Conservation (phyloP, 2,888 invertebrate genomes). For the Boloria euphrosyne region DNA sequence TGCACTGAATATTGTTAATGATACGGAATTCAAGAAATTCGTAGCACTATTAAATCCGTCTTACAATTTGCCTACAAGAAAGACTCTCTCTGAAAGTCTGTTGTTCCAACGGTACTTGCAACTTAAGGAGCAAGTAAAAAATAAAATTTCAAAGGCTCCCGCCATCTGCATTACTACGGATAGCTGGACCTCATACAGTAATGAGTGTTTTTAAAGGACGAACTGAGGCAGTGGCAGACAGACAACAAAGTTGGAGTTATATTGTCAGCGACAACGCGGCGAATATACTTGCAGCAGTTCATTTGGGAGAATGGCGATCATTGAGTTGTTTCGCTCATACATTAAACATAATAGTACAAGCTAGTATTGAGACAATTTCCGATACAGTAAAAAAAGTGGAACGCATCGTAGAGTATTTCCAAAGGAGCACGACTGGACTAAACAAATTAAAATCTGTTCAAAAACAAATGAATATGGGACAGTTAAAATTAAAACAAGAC, state of each 20-base stretch:
- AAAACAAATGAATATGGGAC: slow-evolving; percentile 11
- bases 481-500: slow-evolving; percentile 20
- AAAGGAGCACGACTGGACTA: slow-evolving; percentile 17
- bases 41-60: slow-evolving; percentile 27
- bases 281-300: slow-evolving; percentile 9
- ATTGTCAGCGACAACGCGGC: slow-evolving; percentile 10
- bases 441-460: slow-evolving; percentile 17
- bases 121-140: slow-evolving; percentile 15
- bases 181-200: slow-evolving; percentile 37
- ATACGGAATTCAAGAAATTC: slow-evolving; percentile 30
- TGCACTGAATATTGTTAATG: slow-evolving; percentile 29
- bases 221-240: slow-evolving; percentile 8
- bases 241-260: slow-evolving; percentile 9
- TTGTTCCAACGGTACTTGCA: neutral
- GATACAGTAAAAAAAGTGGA: slow-evolving; percentile 28
- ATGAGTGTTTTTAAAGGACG: slow-evolving; percentile 15
- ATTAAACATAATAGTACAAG: slow-evolving; percentile 1
- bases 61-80: slow-evolving; percentile 33
- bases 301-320: slow-evolving; percentile 7
- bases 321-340: slow-evolving; percentile 12
- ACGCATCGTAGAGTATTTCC: slow-evolving; percentile 13
- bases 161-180: slow-evolving; percentile 37
- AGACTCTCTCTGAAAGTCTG: slow-evolving; percentile 26
- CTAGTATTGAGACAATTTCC: slow-evolving; percentile 30
- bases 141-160: slow-evolving; percentile 18